Base-by-base conservation (phyloP, 2,797 vertebrate genomes). In the Melanotaenia maccullochi region DNA sequence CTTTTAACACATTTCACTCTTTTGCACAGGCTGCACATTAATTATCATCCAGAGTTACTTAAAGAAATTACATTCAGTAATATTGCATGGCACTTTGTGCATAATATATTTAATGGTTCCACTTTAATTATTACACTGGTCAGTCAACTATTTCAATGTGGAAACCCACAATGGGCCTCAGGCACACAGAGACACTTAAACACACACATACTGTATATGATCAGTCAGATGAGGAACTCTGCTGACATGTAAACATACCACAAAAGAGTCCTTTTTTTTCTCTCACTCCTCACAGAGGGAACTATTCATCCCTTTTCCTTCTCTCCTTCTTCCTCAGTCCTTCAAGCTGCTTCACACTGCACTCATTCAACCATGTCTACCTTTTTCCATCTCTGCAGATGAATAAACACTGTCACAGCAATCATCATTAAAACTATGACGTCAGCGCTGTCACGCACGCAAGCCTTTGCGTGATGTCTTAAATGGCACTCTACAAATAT, bases 381-480 rank as follows among this genome's bases (percentile, higher is more conserved):
- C 79, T 76, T 86, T 87, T 91, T 92, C 87, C 89, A 91, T 77
- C 56, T 90, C 86, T 32, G 40, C 71, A 82, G 85, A 88, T 88
- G 88, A 92, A 92, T 87, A 94, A 93, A 93, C 91, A 92, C 54
- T 66, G 83, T 89, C 87, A 81, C 75, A 76, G 63, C 87, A 87
- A 90, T 91, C 81, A 89, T 88, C 87, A 88, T 93, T 91, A 90
- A 72, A 79, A 28, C 49, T 9, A 28, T 90, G 85, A 93, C 76
- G 79, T 92, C 82, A 87, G 62, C 33, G 7, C 74, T 65, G 32
- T 38, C 70, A 52, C 56, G 57, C 49, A 65, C 24, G 8, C 56
- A 65, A 33, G 11, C 0, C 32, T 71, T 63, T 30, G n/a, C 49
- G 73, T 60, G 73, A 82, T 64, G 28, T 18, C 28, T 62, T 44